Evolutionary conservation across 30 jellyfish, hydroid and myxozoan genomes (phyloP).

Genomic region (Cassiopea andromeda): DNA sequence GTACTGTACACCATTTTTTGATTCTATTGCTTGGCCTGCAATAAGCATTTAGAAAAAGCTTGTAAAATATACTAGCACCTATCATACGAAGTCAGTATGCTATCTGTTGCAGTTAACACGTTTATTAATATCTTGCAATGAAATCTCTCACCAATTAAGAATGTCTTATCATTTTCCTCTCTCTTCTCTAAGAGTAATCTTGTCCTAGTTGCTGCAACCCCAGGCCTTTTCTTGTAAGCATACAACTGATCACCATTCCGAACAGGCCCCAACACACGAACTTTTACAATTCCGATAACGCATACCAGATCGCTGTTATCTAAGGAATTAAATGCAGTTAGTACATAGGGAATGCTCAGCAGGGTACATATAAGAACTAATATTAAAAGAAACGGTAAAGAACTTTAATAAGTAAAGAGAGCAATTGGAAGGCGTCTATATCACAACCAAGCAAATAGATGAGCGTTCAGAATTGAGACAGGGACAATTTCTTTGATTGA

Average conservation of each 20-base stretch:
- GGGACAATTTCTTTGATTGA: too few species aligned
- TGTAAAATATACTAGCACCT: too few species aligned
- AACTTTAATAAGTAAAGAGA: too few species aligned
- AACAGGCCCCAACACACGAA: conserved; percentile 59
- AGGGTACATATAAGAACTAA: background rate
- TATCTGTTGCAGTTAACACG: too few species aligned
- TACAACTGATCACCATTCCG: conserved; percentile 70
- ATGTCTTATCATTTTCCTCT: conserved; percentile 19
- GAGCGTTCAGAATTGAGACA: background rate
- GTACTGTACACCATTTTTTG: conserved; percentile 18
- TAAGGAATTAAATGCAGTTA: background rate
- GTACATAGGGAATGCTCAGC: too few species aligned
- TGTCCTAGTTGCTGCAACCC: conserved; percentile 63
- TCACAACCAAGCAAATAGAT: background rate
- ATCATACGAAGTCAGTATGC: too few species aligned
- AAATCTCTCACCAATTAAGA: conserved; percentile 47
- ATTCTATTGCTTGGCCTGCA: conserved; percentile 63
- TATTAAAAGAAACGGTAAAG: too few species aligned
- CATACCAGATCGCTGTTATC: conserved; percentile 65
- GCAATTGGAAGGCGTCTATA: background rate
- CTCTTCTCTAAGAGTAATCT: background rate
- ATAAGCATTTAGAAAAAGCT: background rate
- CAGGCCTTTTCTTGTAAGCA: conserved; percentile 56
- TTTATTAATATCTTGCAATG: too few species aligned
- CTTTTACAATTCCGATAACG: conserved; percentile 71